A percentile compares a stretch with the other conserved stretches of the same genome.
phyloP scores from a whole-genome alignment of 2,888 invertebrate species.

The Phyto melanocephala region DNA sequence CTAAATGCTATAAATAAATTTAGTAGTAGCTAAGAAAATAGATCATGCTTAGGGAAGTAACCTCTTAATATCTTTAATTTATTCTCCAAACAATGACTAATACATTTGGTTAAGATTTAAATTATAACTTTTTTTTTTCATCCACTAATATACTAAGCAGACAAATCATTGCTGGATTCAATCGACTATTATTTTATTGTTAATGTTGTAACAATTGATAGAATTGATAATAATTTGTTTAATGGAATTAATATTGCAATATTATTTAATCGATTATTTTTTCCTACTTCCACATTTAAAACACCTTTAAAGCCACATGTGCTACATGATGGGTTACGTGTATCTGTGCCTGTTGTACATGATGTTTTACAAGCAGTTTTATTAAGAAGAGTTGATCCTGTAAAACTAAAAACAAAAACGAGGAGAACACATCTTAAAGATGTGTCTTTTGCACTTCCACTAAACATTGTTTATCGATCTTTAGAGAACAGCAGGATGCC shows the following conservation, averaged over 20 bases:
- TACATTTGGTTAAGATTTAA: neutral
- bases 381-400: conserved; percentile 24
- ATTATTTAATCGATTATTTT: conserved; percentile 22
- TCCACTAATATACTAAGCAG: neutral
- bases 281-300: neutral
- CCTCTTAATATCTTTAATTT: neutral
- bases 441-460: conserved; percentile 64
- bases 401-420: neutral
- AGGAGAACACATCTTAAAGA: conserved; percentile 37
- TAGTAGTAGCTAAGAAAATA: conserved; percentile 12
- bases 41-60: conserved; percentile 6
- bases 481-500: conserved; percentile 70
- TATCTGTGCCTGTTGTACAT: conserved; percentile 24
- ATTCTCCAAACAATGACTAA: conserved; percentile 11
- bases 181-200: conserved; percentile 6
- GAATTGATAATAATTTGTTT: neutral
- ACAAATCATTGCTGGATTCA: neutral
- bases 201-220: too few relatives aligned
- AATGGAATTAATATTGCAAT: conserved; percentile 5
- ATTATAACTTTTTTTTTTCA: neutral
- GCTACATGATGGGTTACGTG: neutral
- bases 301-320: conserved; percentile 26
- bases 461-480: conserved; percentile 72
- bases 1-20: neutral
- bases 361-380: conserved; percentile 42